Base-by-base conservation (phyloP, 2,888 invertebrate species). In the Sarcophaga caerulescens region DNA sequence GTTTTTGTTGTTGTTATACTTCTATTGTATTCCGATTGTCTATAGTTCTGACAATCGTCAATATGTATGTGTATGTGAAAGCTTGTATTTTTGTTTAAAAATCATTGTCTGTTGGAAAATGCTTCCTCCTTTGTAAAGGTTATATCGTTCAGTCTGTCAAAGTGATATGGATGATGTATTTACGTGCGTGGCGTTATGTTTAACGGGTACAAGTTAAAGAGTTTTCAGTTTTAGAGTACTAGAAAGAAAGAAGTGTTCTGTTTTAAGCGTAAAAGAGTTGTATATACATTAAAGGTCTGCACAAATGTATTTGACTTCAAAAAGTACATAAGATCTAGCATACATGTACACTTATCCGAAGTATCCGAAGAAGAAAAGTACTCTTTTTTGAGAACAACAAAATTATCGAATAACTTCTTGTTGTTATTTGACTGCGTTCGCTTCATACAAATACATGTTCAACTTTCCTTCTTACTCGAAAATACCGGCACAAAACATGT, bases 101-200 rank as follows among this genome's bases (percentile, higher is more conserved):
- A 35, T 6, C 6, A 6, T 90, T 90, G 90, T 25, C 25, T 25
- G 3, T 25, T 25, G 25, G 25, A 25, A 25, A 25, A 25, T 25
- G 25, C 4, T 25, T 25, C 25, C 3, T 25, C 25, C 25, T 25
- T 25, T 4, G 4, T 92, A 90, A 92, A 89, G 89, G 88, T 80
- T 88, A 81, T 71, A 57, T n/a, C 35, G 23, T 71, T 35, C 70
- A 78, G 45, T 52, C 75, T 85, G 81, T 79, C 85, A 82, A 60
- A 79, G 21, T 78, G 60, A 75, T 65, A 52, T 65, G 47, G 69
- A 68, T 74, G 68, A 69, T 62, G 47, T 68, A 45, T 60, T 44
- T 35, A 35, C 8, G 35, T 6, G 8, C 8, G 35, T 35, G 35
- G 6, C 35, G 1, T 8, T 35, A 35, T 81, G 71, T 45, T 71